Conservation (phyloP, 92 coral and sea anemone genomes). For the Epizoanthus rinbou region DNA sequence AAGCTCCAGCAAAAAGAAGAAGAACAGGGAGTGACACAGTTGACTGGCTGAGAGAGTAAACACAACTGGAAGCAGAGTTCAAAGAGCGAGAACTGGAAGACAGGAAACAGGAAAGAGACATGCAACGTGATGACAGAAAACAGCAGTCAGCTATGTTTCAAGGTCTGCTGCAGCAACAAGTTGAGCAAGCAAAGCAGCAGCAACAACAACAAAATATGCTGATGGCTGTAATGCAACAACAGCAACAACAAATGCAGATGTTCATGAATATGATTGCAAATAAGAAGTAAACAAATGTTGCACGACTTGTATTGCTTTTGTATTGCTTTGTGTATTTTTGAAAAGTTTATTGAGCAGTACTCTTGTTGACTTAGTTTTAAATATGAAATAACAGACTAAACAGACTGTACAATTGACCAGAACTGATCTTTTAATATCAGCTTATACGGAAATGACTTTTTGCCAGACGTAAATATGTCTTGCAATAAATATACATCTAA, state of each 20-base stretch:
- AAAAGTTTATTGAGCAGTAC: too few relatives aligned
- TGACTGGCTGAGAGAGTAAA: constrained; percentile 35
- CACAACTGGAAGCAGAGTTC: constrained; percentile 35
- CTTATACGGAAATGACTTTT: too few relatives aligned
- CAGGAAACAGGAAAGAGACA: constrained; percentile 20
- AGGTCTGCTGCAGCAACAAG: constrained; percentile 4
- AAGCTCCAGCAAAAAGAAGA: constrained; percentile 22
- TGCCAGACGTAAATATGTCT: too few relatives aligned
- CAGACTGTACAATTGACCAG: too few relatives aligned
- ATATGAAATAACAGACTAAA: too few relatives aligned
- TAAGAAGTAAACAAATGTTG: constrained; percentile 15
- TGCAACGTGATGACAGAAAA: not conserved
- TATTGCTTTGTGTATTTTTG: too few relatives aligned
- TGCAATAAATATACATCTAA: too few relatives aligned
- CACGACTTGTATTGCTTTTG: not conserved
- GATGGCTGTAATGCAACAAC: constrained; percentile 34
- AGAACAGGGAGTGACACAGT: constrained; percentile 36
- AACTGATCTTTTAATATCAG: too few relatives aligned
- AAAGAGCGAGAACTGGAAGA: constrained; percentile 12
- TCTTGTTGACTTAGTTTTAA: too few relatives aligned
- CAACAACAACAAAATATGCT: constrained; percentile 28
- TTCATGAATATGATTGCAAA: constrained; percentile 5
- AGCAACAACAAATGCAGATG: constrained; percentile 10
- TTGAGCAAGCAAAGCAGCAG: constrained; percentile 20
- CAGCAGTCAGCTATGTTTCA: constrained; percentile 16